phyloP scores from a whole-genome alignment of 37 sponge, comb jelly and placozoan genomes.

The Axinella damicornis region DNA sequence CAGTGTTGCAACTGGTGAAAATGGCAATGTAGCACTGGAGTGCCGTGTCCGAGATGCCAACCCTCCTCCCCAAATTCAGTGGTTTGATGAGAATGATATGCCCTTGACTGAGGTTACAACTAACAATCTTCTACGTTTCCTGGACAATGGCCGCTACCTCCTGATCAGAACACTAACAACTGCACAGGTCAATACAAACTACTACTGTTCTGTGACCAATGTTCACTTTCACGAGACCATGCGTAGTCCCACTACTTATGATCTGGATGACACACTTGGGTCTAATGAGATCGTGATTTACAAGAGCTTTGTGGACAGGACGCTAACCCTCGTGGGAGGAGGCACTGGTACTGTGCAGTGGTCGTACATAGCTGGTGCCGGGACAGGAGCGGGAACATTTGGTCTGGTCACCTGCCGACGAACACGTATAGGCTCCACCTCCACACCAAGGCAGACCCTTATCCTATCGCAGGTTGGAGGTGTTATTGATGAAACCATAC shows the following conservation, averaged over 20 bases:
- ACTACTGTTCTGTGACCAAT: slow-evolving; percentile 66
- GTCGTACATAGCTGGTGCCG: no score
- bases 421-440: no score
- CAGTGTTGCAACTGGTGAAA: not conserved
- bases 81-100: not conserved
- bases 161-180: slow-evolving; percentile 12
- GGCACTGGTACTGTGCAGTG: no score
- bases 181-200: not conserved
- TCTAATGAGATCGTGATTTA: not conserved
- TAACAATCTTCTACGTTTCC: not conserved
- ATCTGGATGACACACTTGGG: not conserved
- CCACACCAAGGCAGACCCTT: no score
- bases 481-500: no score
- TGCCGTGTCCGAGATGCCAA: slow-evolving; percentile 8
- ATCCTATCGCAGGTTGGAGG: no score
- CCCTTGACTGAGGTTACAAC: not conserved
- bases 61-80: slow-evolving; percentile 29
- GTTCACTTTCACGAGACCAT: not conserved
- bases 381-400: no score
- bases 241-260: not conserved
- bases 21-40: slow-evolving; percentile 28
- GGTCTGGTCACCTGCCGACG: no score
- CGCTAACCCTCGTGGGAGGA: no score
- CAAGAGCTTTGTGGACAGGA: slow-evolving; percentile 24
- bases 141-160: slow-evolving; percentile 40